A percentile compares a stretch with the other conserved stretches of the same genome.
Evolutionary conservation across 2,797 vertebrate genomes (phyloP).

Genomic region (Schizopygopsis pylzovi): DNA sequence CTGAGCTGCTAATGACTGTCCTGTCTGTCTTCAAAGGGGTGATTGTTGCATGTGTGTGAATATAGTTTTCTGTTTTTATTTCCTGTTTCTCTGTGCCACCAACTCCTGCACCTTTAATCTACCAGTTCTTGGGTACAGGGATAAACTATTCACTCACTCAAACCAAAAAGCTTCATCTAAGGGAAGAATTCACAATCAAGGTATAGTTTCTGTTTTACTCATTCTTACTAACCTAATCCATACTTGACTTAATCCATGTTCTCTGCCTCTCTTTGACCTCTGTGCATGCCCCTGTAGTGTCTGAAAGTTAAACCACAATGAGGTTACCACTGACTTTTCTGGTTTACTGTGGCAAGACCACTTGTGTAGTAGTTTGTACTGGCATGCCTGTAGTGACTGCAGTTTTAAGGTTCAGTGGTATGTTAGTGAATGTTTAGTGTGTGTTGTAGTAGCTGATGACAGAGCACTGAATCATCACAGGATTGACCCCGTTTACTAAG

Average conservation of each 20-base stretch:
- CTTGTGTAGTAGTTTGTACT: constrained; percentile 24
- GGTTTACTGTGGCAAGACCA: not conserved
- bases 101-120: constrained; percentile 71
- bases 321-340: constrained; percentile 19
- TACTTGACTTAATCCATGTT: constrained; percentile 30
- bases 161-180: constrained; percentile 90
- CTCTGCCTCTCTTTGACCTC: constrained; percentile 51
- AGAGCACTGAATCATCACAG: not conserved
- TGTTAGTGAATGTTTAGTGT: constrained; percentile 9
- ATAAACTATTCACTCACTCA: constrained; percentile 96
- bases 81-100: constrained; percentile 54
- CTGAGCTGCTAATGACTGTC: constrained; percentile 18
- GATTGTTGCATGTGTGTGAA: constrained; percentile 68
- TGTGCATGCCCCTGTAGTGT: constrained; percentile 1
- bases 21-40: constrained; percentile 39
- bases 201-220: constrained; percentile 81
- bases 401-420: not conserved
- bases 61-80: constrained; percentile 66
- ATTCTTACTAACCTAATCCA: constrained; percentile 29
- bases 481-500: not conserved
- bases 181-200: constrained; percentile 88
- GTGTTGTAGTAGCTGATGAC: constrained; percentile 26
- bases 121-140: constrained; percentile 95
- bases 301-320: not conserved
- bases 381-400: constrained; percentile 30